Conservation (phyloP, 2,113 vertebrate genomes). For the Anser brachyrhynchus region DNA sequence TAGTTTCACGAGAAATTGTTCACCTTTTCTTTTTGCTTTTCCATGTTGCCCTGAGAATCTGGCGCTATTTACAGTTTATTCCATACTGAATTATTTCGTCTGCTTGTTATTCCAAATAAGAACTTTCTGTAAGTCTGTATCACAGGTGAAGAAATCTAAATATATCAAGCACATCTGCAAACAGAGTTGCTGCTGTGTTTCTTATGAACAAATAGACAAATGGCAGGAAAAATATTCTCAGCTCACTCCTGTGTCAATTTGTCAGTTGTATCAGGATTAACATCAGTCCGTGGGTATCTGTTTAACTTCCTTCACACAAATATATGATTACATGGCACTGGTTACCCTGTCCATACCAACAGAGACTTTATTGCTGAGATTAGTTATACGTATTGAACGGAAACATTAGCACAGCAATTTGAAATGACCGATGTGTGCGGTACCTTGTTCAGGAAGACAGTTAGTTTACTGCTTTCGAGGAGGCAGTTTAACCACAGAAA, state of each 20-base stretch:
- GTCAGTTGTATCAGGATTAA: slow-evolving; percentile 56
- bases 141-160: slow-evolving; percentile 54
- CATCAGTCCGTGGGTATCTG: slow-evolving; percentile 9
- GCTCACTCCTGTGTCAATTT: slow-evolving; percentile 10
- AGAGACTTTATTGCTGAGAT: not conserved
- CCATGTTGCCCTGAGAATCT: not conserved
- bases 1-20: not conserved
- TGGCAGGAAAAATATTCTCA: slow-evolving; percentile 12
- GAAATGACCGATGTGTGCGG: not conserved
- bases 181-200: slow-evolving; percentile 37
- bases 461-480: slow-evolving; percentile 5
- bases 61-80: slow-evolving; percentile 23
- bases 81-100: slow-evolving; percentile 9
- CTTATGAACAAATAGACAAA: slow-evolving; percentile 49
- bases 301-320: not conserved
- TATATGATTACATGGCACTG: not conserved
- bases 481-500: not conserved
- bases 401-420: slow-evolving; percentile 1
- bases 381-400: not conserved
- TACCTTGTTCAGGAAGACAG: not conserved
- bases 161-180: slow-evolving; percentile 60
- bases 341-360: not conserved
- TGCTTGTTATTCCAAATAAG: slow-evolving; percentile 23
- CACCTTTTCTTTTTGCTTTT: not conserved
- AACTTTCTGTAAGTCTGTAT: slow-evolving; percentile 32